Evolutionary conservation across 2,797 vertebrate genomes (phyloP), one percentile per base, ranked within the genome.

Genomic region (Sebastes minor): DNA sequence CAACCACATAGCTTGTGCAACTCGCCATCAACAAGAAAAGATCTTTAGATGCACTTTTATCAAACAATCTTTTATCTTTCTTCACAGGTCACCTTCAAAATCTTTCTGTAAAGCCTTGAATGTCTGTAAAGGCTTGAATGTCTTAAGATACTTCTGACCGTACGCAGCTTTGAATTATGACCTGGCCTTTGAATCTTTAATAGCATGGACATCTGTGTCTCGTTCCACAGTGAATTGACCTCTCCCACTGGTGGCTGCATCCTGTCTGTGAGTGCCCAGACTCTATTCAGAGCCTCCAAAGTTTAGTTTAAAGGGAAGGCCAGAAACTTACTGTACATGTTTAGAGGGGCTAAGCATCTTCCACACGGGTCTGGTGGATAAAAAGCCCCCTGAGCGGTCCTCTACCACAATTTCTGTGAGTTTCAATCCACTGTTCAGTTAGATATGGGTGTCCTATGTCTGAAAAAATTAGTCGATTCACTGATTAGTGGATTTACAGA

Each of bases 151-250:
- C 8, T 23, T 10, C 23, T 27, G 57, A 56, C 67, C 46, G n/a
- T 74, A 30, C 14, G 33, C 52, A 10, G 0, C 23, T 72, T n/a
- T 75, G n/a, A 80, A 56, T 71, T 12, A n/a, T 22, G 46, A 32
- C 33, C 25, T 57, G 82, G 76, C 78, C 64, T 82, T 73, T 92
- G 82, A 90, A 91, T 91, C 69, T 90, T 92, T 92, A 72, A 92
- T 88, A 68, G 73, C 77, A 74, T 13, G 30, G 87, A 88, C 88
- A 89, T 91, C 86, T 88, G 86, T 81, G 86, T 76, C 78, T 78
- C 30, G 27, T 85, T 86, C 82, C 74, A 56, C 76, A 70, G 59
- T 42, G 80, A 55, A 10, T 38, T 35, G n/a, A 74, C 66, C 74
- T 80, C 66, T 76, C 61, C 77, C 78, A 69, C 65, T 23, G 76